Conservation (phyloP, 2,797 vertebrate genomes). For the Crossoptilon crossoptilon region DNA sequence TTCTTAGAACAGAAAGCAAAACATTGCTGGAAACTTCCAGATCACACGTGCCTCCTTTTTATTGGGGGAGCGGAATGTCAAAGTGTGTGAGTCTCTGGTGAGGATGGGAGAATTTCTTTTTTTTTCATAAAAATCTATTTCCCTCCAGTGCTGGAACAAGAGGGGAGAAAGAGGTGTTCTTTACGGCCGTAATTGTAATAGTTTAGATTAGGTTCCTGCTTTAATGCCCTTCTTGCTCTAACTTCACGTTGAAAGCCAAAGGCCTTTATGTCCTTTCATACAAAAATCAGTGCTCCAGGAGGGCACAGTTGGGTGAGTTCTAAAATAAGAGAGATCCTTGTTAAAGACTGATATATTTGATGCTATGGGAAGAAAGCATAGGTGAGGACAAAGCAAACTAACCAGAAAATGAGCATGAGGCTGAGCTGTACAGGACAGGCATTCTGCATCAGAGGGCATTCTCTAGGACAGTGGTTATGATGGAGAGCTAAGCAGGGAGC, state of each 20-base stretch:
- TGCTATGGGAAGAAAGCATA: neutral
- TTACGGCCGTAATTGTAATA: neutral
- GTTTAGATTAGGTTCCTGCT: neutral
- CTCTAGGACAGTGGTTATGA: neutral
- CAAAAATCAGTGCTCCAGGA: neutral
- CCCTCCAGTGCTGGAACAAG: neutral
- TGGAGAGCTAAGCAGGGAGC: neutral
- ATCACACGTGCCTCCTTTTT: neutral
- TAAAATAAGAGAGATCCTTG: neutral
- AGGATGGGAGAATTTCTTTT: neutral
- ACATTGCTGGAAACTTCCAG: neutral
- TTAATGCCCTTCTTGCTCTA: neutral
- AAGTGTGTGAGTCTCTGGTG: neutral
- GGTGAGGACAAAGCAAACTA: neutral
- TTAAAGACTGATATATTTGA: neutral
- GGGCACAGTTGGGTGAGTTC: neutral
- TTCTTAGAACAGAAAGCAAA: neutral
- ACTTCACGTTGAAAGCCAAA: neutral
- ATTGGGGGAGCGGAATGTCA: fast-evolving
- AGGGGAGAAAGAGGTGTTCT: neutral
- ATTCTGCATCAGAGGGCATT: neutral
- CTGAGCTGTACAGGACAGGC: neutral
- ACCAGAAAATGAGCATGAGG: neutral
- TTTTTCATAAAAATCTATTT: fast-evolving
- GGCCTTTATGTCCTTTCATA: neutral